Base-by-base conservation (phyloP, 1,140 invertebrate species). In the Bombyx mori region DNA sequence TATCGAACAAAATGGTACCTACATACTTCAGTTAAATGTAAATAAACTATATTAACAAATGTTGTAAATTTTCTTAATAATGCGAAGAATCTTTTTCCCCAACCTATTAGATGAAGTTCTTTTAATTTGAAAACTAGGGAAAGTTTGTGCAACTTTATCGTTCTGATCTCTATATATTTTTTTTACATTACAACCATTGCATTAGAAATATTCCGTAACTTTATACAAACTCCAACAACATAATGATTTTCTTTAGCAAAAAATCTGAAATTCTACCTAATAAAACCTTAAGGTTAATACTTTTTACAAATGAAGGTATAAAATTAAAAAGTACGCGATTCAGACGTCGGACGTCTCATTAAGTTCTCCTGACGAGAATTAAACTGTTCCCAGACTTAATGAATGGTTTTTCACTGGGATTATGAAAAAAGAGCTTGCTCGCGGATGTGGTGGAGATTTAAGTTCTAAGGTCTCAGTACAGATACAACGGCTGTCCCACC, bases 311-410 rank as follows among this genome's bases (percentile, higher is more conserved):
- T 68, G 73, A 65, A 69, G 68, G 74, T 68, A 78, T 80, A 80
- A 78, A 78, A 78, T 80, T 80, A 80, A 80, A 79, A 80, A 80
- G 62, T 70, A 65, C 59, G 57, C 60, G 52, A 12, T 44, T 48
- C 56, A 47, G 62, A 59, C 62, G 52, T 59, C 58, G 56, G 62
- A 66, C 70, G 77, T 73, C 75, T 80, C 75, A 80, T 80, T 80
- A 80, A 73, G 68, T 80, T 78, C 70, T 71, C 68, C 73, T 67
- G 75, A 77, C 66, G 68, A 68, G 71, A 80, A 80, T 80, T 78
- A 80, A 80, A 80, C 71, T 71, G 69, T 77, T 77, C 69, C 72
- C 64, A 68, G 26, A 78, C 70, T 80, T 80, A 80, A 80, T 80
- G 77, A 80, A 80, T 77, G 70, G 68, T 54, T 71, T 62, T 56